Percentiles rank a stretch among this genome's conserved stretches.
phyloP scores from a whole-genome alignment of 2,888 invertebrate genomes.

The Oasisia sp. region DNA sequence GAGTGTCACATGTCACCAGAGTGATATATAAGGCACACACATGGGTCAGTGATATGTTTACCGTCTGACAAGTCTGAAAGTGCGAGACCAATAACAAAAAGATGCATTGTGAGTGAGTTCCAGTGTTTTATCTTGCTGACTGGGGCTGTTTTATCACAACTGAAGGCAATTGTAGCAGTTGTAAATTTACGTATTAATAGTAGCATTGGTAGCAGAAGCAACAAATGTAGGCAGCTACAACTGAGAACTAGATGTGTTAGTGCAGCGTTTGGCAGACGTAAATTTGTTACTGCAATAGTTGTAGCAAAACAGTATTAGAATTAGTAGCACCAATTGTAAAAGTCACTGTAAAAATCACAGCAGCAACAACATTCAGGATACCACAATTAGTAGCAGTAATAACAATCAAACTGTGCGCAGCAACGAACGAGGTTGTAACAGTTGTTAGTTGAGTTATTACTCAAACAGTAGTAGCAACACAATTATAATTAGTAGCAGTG shows the following conservation, averaged over 20 bases:
- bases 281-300: not conserved
- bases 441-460: not conserved
- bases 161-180: not conserved
- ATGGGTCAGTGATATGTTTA: no score
- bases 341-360: not conserved
- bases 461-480: not conserved
- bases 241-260: not conserved
- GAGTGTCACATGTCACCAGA: no score
- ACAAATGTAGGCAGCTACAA: not conserved
- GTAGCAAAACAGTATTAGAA: not conserved
- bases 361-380: not conserved
- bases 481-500: not conserved
- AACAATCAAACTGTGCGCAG: not conserved
- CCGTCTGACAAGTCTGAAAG: no score
- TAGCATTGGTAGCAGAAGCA: not conserved
- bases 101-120: not conserved
- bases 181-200: not conserved
- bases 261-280: not conserved
- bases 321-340: not conserved
- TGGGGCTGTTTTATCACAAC: not conserved
- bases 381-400: not conserved
- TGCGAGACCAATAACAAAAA: no score
- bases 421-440: no score
- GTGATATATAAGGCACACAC: no score
- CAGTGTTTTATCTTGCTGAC: no score